These are phyloP conservation scores for Thermophis baileyi DNA, from an alignment of 2,113 vertebrate species.

Conservation along the genomic window DNA sequence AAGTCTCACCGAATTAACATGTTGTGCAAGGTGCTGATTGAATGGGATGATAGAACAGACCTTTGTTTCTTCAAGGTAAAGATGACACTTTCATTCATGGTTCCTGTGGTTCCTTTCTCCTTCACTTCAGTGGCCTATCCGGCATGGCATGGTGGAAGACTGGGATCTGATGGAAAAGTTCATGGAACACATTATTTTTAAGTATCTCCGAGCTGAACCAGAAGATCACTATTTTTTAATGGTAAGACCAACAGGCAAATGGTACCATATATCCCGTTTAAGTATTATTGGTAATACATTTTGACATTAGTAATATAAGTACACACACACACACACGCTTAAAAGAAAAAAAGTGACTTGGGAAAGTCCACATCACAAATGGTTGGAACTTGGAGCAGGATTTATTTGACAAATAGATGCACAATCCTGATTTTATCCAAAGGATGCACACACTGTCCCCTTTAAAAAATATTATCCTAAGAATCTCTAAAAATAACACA, in stretches of 20 bases:
- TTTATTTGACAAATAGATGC: not conserved
- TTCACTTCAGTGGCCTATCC: slow-evolving; percentile 74
- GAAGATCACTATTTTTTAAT: slow-evolving; percentile 88
- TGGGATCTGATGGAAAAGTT: slow-evolving; percentile 91
- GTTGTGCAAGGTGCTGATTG: not conserved
- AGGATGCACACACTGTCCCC: not conserved
- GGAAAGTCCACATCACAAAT: not conserved
- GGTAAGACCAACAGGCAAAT: slow-evolving; percentile 64
- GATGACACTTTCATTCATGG: not conserved
- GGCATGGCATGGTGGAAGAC: slow-evolving; percentile 81
- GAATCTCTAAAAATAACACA: not conserved
- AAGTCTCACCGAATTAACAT: not conserved
- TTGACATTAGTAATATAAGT: not conserved
- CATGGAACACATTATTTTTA: slow-evolving; percentile 88
- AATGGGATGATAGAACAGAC: not conserved
- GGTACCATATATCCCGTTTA: not conserved
- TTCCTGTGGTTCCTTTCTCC: not conserved
- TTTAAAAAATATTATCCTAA: not conserved
- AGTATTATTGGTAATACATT: not conserved
- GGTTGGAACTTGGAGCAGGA: not conserved
- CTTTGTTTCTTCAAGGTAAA: not conserved
- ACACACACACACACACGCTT: not conserved
- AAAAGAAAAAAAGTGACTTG: not conserved
- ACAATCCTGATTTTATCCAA: not conserved
- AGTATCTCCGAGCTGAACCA: slow-evolving; percentile 84